phyloP scores from a whole-genome alignment of 2,113 vertebrate species.

The Puntigrus tetrazona region DNA sequence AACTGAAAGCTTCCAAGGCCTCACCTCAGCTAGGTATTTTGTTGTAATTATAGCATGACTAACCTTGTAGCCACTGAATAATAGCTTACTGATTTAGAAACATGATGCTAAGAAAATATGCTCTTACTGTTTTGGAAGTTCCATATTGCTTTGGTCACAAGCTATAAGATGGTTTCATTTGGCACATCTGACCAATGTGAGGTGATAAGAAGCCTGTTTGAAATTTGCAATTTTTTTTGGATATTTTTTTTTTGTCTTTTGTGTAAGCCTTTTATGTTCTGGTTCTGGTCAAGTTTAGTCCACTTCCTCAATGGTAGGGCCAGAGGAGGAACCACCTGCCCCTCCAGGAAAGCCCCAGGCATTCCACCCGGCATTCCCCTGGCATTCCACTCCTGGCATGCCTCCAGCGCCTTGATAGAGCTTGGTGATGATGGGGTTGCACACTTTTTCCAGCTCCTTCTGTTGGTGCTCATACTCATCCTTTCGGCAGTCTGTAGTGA shows the following conservation, averaged over 20 bases:
- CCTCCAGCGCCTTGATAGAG: conserved; percentile 80
- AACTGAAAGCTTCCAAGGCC: not conserved
- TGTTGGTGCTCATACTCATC: conserved; percentile 89
- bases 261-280: conserved; percentile 13
- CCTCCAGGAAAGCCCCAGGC: conserved; percentile 77
- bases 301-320: conserved; percentile 86
- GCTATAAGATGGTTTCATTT: conserved; percentile 43
- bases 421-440: conserved; percentile 85
- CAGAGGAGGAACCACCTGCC: conserved; percentile 74
- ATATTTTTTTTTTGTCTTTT: too few species aligned
- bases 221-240: too few species aligned
- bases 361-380: conserved; percentile 77
- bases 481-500: conserved; percentile 79
- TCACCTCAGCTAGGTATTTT: not conserved
- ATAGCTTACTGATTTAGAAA: conserved; percentile 19
- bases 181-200: conserved; percentile 9
- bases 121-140: not conserved
- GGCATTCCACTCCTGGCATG: conserved; percentile 78
- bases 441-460: conserved; percentile 88
- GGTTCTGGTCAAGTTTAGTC: conserved; percentile 71
- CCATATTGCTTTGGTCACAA: conserved; percentile 37
- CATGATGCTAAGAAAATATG: not conserved
- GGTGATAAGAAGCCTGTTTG: not conserved
- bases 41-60: conserved; percentile 1
- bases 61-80: not conserved